Conservation (phyloP, 2,888 invertebrate genomes). For the Barypeithes pellucidus region DNA sequence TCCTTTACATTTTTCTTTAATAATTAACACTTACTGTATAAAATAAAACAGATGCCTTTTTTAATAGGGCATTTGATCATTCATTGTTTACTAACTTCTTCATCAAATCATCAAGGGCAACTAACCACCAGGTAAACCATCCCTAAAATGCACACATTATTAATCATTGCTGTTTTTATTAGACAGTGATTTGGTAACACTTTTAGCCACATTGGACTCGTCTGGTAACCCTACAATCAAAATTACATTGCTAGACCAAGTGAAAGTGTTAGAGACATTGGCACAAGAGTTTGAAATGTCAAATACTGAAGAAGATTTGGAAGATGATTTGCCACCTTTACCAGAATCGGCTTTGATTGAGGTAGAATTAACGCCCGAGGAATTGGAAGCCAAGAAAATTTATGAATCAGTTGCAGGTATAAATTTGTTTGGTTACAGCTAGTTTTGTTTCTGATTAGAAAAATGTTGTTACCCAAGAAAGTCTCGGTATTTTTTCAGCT, state of each 20-base stretch:
- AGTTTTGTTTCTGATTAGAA: too few species aligned
- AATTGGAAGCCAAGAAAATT: slow-evolving; percentile 83
- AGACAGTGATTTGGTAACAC: slow-evolving; percentile 44
- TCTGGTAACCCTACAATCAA: slow-evolving; percentile 62
- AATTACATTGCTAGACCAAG: slow-evolving; percentile 66
- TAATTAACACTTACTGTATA: too few species aligned
- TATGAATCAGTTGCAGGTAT: slow-evolving; percentile 79
- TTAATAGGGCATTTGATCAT: not conserved
- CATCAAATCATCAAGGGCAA: slow-evolving; percentile 9
- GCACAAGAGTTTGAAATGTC: slow-evolving; percentile 68
- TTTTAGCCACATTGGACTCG: slow-evolving; percentile 61
- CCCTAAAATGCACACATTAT: not conserved
- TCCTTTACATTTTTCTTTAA: too few species aligned
- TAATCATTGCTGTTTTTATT: slow-evolving; percentile 37
- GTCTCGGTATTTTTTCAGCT: slow-evolving; percentile 13
- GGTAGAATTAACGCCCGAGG: slow-evolving; percentile 75
- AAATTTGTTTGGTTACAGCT: too few species aligned
- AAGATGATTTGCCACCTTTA: slow-evolving; percentile 73
- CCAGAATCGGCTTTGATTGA: slow-evolving; percentile 70
- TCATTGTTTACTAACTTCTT: not conserved
- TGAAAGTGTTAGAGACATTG: slow-evolving; percentile 70
- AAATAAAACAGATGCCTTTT: too few species aligned
- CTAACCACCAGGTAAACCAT: not conserved
- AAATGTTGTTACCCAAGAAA: not conserved
- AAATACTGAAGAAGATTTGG: slow-evolving; percentile 65